Percentiles rank a stretch among this genome's conserved stretches.
Conservation (phyloP, 1,140 invertebrate genomes). For the Drosophila pseudoobscura region DNA sequence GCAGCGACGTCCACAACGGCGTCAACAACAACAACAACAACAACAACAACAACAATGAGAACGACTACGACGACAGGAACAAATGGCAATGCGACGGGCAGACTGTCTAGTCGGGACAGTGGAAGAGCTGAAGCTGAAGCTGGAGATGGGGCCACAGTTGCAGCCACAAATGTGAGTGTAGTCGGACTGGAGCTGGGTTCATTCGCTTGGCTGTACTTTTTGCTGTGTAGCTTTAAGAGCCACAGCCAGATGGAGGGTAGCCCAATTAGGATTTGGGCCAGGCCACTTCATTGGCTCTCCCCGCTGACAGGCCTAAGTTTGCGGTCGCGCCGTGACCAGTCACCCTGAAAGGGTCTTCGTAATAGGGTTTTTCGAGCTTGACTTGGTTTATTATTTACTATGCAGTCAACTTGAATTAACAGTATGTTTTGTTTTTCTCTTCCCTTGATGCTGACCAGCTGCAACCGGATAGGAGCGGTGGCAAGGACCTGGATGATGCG, state of each 20-base stretch:
- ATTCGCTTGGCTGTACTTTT: not conserved
- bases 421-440: conserved; percentile 28
- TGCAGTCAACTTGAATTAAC: conserved; percentile 56
- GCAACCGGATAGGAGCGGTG: conserved; percentile 44
- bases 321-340: conserved; percentile 22
- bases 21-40: conserved; percentile 31
- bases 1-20: conserved; percentile 20
- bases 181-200: conserved; percentile 3
- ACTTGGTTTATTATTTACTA: conserved; percentile 67
- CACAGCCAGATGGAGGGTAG: not conserved
- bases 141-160: conserved; percentile 41
- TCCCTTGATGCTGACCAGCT: conserved; percentile 16
- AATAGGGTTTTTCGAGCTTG: conserved; percentile 62
- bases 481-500: conserved; percentile 73
- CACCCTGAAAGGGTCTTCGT: conserved; percentile 42
- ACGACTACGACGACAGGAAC: conserved; percentile 31
- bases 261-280: conserved; percentile 46
- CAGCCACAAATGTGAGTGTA: conserved; percentile 58
- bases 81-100: conserved; percentile 60
- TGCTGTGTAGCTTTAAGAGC: not conserved
- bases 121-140: not conserved
- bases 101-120: conserved; percentile 28
- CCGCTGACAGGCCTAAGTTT: not conserved
- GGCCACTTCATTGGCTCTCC: conserved; percentile 34
- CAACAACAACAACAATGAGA: conserved; percentile 29